These are phyloP conservation scores for Myotis findleyi DNA, from an alignment of 2,797 vertebrate species.

Conservation along the genomic window DNA sequence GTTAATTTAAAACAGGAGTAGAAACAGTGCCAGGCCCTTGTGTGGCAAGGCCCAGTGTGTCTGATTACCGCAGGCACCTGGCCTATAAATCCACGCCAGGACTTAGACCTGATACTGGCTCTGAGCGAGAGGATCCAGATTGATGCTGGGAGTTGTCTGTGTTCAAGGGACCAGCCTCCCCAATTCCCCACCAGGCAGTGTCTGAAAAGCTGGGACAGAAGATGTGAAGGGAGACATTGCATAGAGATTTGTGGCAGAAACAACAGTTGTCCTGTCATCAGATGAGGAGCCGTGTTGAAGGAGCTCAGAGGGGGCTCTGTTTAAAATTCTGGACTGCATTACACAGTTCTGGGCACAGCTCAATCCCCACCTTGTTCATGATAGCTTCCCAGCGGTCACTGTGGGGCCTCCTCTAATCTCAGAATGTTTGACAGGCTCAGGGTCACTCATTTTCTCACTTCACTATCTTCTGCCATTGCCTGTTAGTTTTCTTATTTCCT, in stretches of 20 bases:
- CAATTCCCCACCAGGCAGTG: neutral
- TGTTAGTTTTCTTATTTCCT: neutral
- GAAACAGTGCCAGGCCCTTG: neutral
- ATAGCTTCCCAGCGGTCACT: neutral
- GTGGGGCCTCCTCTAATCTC: neutral
- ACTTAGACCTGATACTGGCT: neutral
- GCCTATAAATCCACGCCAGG: conserved; percentile 40
- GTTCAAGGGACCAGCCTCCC: neutral
- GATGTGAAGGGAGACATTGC: neutral
- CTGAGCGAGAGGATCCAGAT: neutral
- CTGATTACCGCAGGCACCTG: conserved; percentile 8
- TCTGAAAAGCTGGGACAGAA: neutral
- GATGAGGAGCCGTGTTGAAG: neutral
- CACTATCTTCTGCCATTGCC: neutral
- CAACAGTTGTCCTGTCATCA: neutral
- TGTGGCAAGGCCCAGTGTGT: conserved; percentile 30
- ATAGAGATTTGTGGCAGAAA: neutral
- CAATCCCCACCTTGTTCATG: neutral
- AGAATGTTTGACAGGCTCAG: neutral
- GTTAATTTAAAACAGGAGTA: conserved; percentile 69
- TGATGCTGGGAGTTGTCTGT: neutral
- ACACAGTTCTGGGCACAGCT: neutral
- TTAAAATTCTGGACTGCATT: neutral
- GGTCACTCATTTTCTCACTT: neutral
- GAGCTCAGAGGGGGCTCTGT: neutral